Percentiles rank a stretch among this genome's conserved stretches.
Evolutionary conservation across 2,797 vertebrate genomes (phyloP).

Genomic region (Hyperoplus lanceolatus): DNA sequence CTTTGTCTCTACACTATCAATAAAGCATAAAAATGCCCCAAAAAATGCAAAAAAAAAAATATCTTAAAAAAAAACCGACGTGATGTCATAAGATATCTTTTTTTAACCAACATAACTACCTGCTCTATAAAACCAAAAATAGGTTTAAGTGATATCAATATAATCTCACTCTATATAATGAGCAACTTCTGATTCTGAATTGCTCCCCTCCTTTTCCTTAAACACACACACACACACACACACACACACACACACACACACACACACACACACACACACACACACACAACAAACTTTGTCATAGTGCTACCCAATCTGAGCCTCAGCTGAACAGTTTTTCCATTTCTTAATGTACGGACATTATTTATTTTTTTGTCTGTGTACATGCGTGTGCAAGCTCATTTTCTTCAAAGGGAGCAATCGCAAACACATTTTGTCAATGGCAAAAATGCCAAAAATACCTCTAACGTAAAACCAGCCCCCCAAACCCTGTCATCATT

Average conservation of each 20-base stretch:
- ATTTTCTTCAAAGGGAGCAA: conserved; percentile 49
- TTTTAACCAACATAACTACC: neutral
- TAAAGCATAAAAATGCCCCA: neutral
- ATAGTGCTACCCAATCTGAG: neutral
- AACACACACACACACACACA: neutral
- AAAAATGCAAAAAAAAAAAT: neutral
- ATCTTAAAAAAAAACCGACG: neutral
- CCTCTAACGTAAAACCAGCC: conserved; percentile 16
- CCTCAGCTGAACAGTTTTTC: neutral
- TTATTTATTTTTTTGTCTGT: neutral
- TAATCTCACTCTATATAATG: neutral
- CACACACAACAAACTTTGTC: neutral
- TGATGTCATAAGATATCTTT: neutral
- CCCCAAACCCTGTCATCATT: conserved; percentile 56
- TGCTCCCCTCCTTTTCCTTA: conserved; percentile 54
- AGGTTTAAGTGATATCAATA: neutral
- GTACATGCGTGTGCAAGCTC: conserved; percentile 22
- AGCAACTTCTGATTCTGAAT: conserved; percentile 66
- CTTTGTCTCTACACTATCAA: no score
- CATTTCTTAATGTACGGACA: neutral
- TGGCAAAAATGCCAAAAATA: conserved; percentile 87
- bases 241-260: no score
- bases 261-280: no score
- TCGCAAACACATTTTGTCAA: conserved; percentile 78
- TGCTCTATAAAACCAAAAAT: neutral